Percentiles rank a stretch among this genome's conserved stretches.
phyloP scores from a whole-genome alignment of 2,888 invertebrate species.

The Drosophila nr. perissopoda region DNA sequence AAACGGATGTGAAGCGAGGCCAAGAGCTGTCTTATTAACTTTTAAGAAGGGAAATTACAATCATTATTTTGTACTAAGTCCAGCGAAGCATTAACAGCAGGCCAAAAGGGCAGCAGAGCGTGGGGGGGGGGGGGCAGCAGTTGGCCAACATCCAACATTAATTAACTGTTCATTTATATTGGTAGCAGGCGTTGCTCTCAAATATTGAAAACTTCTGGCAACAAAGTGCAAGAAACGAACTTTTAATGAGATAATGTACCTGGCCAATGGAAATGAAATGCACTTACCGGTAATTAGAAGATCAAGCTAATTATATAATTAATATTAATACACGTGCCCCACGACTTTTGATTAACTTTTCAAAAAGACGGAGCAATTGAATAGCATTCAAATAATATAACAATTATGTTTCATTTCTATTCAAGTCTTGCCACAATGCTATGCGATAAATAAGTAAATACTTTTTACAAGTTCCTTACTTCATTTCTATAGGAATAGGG shows the following conservation, averaged over 20 bases:
- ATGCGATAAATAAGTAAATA: not conserved
- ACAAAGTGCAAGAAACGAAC: slow-evolving; percentile 35
- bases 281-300: slow-evolving; percentile 67
- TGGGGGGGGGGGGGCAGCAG: not conserved
- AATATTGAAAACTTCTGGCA: slow-evolving; percentile 55
- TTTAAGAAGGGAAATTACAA: slow-evolving; percentile 62
- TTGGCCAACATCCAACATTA: slow-evolving; percentile 59
- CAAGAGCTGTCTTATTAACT: slow-evolving; percentile 31
- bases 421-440: not conserved
- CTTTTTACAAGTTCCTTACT: not conserved
- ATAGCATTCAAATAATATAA: not conserved
- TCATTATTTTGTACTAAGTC: slow-evolving; percentile 53
- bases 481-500: not conserved
- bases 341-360: slow-evolving; percentile 8
- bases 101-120: not conserved
- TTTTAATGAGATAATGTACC: slow-evolving; percentile 69
- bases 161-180: slow-evolving; percentile 73
- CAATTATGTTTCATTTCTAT: not conserved
- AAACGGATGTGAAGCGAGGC: not conserved
- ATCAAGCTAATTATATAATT: slow-evolving; percentile 67
- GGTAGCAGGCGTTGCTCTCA: slow-evolving; percentile 20
- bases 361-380: not conserved
- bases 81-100: slow-evolving; percentile 1
- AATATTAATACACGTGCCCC: slow-evolving; percentile 61
- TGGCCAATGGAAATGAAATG: slow-evolving; percentile 56